phyloP scores from a whole-genome alignment of 2,113 vertebrate species.

The Ophthalmolycus amberensis region DNA sequence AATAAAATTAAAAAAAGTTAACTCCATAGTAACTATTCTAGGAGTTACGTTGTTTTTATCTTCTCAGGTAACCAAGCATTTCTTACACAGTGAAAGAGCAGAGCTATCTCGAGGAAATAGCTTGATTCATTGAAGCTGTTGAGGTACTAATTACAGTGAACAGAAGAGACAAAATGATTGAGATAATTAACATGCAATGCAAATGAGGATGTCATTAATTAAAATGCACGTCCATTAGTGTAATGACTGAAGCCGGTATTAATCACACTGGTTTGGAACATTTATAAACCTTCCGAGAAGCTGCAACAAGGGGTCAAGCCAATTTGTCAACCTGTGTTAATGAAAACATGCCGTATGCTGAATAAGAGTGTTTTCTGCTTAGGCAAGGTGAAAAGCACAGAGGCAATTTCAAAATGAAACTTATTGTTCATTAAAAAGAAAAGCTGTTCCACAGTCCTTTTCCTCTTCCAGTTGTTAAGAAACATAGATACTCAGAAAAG shows the following conservation, averaged over 20 bases:
- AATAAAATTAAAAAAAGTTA: not conserved
- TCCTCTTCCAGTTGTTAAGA: slow-evolving; percentile 12
- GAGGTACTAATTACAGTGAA: slow-evolving; percentile 74
- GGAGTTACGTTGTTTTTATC: not conserved
- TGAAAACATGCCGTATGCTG: slow-evolving; percentile 36
- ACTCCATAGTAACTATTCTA: not conserved
- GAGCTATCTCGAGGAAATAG: slow-evolving; percentile 56
- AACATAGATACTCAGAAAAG: slow-evolving; percentile 37
- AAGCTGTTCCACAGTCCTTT: slow-evolving; percentile 9
- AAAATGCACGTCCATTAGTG: slow-evolving; percentile 82
- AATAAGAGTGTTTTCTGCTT: slow-evolving; percentile 43
- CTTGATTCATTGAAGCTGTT: slow-evolving; percentile 62
- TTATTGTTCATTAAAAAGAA: not conserved
- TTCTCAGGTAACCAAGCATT: slow-evolving; percentile 15
- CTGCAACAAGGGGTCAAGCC: slow-evolving; percentile 66
- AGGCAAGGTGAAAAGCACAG: slow-evolving; percentile 14
- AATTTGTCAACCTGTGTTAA: slow-evolving; percentile 59
- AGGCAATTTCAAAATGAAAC: slow-evolving; percentile 9
- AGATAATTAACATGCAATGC: slow-evolving; percentile 81
- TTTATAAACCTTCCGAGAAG: slow-evolving; percentile 70
- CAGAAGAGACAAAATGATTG: slow-evolving; percentile 77
- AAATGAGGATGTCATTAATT: slow-evolving; percentile 84
- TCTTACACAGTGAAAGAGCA: slow-evolving; percentile 30
- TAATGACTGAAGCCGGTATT: slow-evolving; percentile 79
- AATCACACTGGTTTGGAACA: slow-evolving; percentile 74